Conservation (phyloP, 1,140 invertebrate genomes). For the Glossosoma conforme region DNA sequence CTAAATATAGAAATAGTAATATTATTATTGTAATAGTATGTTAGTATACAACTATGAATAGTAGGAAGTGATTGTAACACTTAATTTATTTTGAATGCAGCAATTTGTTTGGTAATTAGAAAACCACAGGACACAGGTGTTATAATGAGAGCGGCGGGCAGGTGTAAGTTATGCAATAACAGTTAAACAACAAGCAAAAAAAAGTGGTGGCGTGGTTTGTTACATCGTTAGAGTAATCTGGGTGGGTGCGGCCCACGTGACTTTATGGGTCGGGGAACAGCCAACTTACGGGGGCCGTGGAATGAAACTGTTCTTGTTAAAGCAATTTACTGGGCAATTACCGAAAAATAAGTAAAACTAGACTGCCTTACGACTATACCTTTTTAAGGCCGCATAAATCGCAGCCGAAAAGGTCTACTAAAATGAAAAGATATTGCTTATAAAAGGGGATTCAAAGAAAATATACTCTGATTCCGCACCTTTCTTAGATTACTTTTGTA, state of each 20-base stretch:
- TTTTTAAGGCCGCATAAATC: neutral
- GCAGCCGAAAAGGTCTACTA: neutral
- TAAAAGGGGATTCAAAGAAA: too few species aligned
- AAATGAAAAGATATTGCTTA: neutral
- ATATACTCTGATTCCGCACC: too few species aligned
- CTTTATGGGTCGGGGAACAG: conserved; percentile 20
- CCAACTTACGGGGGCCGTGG: conserved; percentile 11
- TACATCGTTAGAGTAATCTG: conserved; percentile 30
- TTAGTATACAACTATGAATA: too few species aligned
- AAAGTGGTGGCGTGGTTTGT: conserved; percentile 25
- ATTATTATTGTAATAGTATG: too few species aligned
- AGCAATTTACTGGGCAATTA: conserved; percentile 26
- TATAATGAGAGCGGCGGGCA: neutral
- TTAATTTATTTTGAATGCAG: neutral
- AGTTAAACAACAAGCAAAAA: conserved; percentile 23
- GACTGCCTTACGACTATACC: neutral
- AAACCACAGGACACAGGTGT: neutral
- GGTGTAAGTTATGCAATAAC: conserved; percentile 25
- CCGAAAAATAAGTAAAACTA: conserved; percentile 23
- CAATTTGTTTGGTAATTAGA: neutral
- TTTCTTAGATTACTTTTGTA: too few species aligned
- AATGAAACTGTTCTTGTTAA: conserved; percentile 18
- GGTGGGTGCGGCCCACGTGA: conserved; percentile 8
- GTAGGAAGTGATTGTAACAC: too few species aligned
- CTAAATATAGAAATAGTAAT: too few species aligned